Evolutionary conservation across 2,888 invertebrate genomes (phyloP).

Genomic region (Muschampia plurimacula): DNA sequence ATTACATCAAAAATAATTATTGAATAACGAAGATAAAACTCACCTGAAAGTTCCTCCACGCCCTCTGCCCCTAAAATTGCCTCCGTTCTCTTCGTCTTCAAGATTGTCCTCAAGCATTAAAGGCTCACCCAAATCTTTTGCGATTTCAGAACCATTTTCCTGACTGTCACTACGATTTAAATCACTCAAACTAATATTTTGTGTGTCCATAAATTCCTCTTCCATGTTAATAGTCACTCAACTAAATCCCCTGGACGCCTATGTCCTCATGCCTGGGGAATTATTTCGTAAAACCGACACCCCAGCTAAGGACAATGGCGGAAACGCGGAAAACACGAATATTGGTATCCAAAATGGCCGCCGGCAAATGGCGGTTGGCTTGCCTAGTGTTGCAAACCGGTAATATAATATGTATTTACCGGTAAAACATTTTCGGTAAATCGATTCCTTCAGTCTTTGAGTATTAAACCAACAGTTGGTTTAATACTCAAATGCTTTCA

Average conservation of each 20-base stretch:
- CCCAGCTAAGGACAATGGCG: conserved; percentile 50
- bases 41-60: conserved; percentile 79
- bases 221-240: conserved; percentile 64
- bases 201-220: conserved; percentile 75
- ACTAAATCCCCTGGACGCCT: conserved; percentile 53
- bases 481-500: too few relatives aligned
- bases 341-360: conserved; percentile 2
- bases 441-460: background rate
- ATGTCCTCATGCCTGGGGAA: conserved; percentile 68
- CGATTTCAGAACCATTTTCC: conserved; percentile 58
- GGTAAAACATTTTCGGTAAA: background rate
- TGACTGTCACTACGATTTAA: conserved; percentile 56
- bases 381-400: background rate
- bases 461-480: too few relatives aligned
- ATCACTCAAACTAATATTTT: conserved; percentile 64
- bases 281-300: conserved; percentile 50
- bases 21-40: background rate
- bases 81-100: conserved; percentile 73
- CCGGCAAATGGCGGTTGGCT: conserved; percentile 4
- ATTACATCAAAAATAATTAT: background rate
- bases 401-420: background rate
- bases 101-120: conserved; percentile 68
- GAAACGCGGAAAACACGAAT: conserved; percentile 47
- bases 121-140: conserved; percentile 72
- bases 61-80: conserved; percentile 67